Evolutionary conservation across 2,888 invertebrate genomes (phyloP).

Genomic region (Scelioninae gen. 1): DNA sequence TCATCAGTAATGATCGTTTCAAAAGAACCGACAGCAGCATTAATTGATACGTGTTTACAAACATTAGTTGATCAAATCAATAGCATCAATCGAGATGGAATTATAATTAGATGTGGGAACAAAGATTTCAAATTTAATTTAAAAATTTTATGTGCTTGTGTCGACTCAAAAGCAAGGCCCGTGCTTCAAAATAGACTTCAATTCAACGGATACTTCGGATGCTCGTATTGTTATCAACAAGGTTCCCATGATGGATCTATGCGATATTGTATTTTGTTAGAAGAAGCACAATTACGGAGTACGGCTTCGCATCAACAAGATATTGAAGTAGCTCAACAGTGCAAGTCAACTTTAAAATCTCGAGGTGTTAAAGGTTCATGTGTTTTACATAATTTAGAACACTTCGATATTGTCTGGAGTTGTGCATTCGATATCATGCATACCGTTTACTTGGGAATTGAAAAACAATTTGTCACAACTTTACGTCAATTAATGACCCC

Average conservation of each 20-base stretch:
- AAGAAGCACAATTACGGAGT: constrained; percentile 9
- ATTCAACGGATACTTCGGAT: constrained; percentile 34
- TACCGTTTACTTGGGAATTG: constrained; percentile 35
- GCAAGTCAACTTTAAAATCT: constrained; percentile 14
- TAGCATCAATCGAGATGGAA: constrained; percentile 20
- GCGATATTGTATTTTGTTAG: constrained; percentile 10
- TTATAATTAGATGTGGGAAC: not conserved
- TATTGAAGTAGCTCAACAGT: not conserved
- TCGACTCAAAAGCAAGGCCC: constrained; percentile 47
- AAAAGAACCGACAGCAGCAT: constrained; percentile 25
- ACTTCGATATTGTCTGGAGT: constrained; percentile 64
- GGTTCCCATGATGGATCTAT: constrained; percentile 13
- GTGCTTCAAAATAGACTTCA: constrained; percentile 31
- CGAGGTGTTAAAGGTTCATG: constrained; percentile 48
- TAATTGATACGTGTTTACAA: constrained; percentile 31
- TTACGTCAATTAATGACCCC: not conserved
- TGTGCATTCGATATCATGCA: constrained; percentile 63
- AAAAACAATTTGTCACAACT: not conserved
- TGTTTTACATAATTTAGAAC: not conserved
- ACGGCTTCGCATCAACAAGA: constrained; percentile 1
- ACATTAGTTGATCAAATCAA: constrained; percentile 31
- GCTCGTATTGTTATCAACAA: constrained; percentile 37
- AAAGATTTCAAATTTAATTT: not conserved
- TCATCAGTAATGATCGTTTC: constrained; percentile 13
- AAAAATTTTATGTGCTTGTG: constrained; percentile 35